Base-by-base conservation (phyloP, 2,888 invertebrate genomes). In the Drosophila pegasa region DNA sequence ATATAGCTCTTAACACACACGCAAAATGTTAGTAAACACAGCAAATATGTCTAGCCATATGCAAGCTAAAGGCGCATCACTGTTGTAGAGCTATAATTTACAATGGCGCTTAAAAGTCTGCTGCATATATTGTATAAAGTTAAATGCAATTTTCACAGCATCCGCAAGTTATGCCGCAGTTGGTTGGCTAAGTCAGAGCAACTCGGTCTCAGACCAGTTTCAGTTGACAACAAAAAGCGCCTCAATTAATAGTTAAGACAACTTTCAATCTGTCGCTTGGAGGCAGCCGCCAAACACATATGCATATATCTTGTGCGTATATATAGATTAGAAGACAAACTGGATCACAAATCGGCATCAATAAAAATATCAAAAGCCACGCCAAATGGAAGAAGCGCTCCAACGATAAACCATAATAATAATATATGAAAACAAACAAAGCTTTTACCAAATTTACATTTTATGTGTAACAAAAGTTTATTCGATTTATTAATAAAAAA, bases 301-400 rank as follows among this genome's bases (percentile, higher is more conserved):
- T 38, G 25, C 29, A 27, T 25, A 37, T 9, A 45, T 29, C 8
- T 33, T 45, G 25, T n/a, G 31, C 27, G 14, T 47, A 27, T 14
- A 54, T 38, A 47, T 52, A 60, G 71, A 64, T 66, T 43, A 69
- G 63, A 71, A 63, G 60, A 68, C 50, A 71, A 76, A 76, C 80
- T 76, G 72, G 78, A 79, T 79, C 76, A 72, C 43, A 62, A 51
- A n/a, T 40, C 54, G 71, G 38, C 71, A 35, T 50, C 47, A 64
- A 84, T 81, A 80, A 71, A 73, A 84, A 80, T 66, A 66, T 71
- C 59, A 72, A 83, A 64, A 66, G 50, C 64, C 65, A 69, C 37
- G 27, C 47, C n/a, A 58, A 47, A 35, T 14, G 22, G 40, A 40
- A 31, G 14, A 12, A 22, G 33, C 43, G 14, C 27, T 25, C 25